These are phyloP conservation scores for Pao palembangensis DNA, from an alignment of 2,113 vertebrate genomes.

Conservation along the genomic window DNA sequence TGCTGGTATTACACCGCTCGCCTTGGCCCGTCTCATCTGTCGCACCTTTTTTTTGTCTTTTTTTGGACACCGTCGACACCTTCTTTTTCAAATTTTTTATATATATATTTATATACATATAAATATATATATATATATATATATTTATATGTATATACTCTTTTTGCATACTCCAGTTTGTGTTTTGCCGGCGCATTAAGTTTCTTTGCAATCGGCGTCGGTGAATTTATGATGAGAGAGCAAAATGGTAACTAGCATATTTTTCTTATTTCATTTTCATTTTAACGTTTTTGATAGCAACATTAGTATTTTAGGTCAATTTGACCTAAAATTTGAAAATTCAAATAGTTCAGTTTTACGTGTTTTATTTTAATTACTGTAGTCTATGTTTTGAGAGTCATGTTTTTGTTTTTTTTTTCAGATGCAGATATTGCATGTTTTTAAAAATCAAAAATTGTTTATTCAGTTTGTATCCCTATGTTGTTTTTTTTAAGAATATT, in stretches of 20 bases:
- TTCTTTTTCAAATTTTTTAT: conserved; percentile 39
- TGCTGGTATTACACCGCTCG: conserved; percentile 62
- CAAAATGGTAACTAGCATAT: conserved; percentile 77
- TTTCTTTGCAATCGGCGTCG: conserved; percentile 55
- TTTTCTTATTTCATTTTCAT: conserved; percentile 32
- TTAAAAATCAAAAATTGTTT: not conserved
- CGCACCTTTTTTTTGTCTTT: conserved; percentile 44
- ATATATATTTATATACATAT: not conserved
- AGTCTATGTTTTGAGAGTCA: not conserved
- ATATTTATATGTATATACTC: not conserved
- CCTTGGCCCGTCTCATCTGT: conserved; percentile 35
- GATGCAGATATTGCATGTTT: not conserved
- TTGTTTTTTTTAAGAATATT: too few relatives aligned
- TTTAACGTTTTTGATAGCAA: conserved; percentile 16
- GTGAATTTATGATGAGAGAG: conserved; percentile 79
- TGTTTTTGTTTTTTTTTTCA: not conserved
- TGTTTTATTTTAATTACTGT: too few relatives aligned
- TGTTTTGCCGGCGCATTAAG: conserved; percentile 42
- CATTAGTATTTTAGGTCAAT: not conserved
- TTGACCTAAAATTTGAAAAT: too few relatives aligned
- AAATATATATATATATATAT: not conserved
- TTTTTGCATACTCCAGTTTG: not conserved
- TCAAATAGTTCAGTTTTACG: not conserved
- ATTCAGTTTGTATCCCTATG: too few relatives aligned
- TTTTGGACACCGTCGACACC: conserved; percentile 61